Conservation (phyloP, 2,888 invertebrate genomes). For the Scelioninae gen. 2 region DNA sequence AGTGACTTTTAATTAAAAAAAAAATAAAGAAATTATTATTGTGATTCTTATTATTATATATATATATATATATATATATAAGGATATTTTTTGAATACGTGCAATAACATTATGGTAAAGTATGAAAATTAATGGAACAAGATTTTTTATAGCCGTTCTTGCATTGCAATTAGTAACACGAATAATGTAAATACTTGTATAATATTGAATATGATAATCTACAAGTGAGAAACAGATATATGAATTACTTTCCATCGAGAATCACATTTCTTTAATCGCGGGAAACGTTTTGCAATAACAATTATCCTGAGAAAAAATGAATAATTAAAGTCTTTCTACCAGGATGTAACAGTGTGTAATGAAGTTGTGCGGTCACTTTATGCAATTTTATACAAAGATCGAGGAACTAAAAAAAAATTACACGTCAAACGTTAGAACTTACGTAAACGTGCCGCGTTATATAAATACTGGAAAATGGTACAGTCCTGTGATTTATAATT, state of each 20-base stretch:
- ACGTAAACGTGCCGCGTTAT: background rate
- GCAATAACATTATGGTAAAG: background rate
- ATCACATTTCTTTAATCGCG: background rate
- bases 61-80: too few relatives aligned
- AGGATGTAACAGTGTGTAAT: background rate
- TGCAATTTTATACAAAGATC: slow-evolving; percentile 1
- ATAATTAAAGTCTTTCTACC: slow-evolving; percentile 1
- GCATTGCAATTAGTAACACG: background rate
- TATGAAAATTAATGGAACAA: too few relatives aligned
- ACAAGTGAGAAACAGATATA: background rate
- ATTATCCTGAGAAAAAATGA: background rate
- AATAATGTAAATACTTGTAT: slow-evolving; percentile 3
- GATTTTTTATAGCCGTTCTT: background rate
- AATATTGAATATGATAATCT: background rate
- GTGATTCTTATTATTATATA: too few relatives aligned
- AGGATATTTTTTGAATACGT: background rate
- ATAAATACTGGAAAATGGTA: background rate
- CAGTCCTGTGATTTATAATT: background rate
- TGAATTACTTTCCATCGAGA: background rate
- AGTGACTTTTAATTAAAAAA: too few relatives aligned
- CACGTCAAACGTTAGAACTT: background rate
- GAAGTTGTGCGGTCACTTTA: background rate
- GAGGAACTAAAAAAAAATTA: background rate
- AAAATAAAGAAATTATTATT: too few relatives aligned
- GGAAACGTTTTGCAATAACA: background rate